A percentile compares a stretch with the other conserved stretches of the same genome.
Conservation (phyloP, 2,797 vertebrate genomes). For the Chaetophractus vellerosus region DNA sequence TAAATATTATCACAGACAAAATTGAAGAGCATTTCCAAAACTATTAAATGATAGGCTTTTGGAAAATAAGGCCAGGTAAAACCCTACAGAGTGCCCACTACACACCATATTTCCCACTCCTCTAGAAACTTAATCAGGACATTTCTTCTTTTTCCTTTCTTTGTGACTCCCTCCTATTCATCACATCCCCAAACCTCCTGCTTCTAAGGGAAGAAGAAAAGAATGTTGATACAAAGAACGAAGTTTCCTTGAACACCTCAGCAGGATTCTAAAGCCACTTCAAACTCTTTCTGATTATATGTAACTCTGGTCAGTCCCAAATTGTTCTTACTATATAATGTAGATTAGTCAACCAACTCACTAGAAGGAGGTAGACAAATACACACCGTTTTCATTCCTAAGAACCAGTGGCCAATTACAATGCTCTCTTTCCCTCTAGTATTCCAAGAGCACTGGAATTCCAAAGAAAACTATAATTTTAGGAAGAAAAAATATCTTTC, state of each 20-base stretch:
- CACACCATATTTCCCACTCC: not conserved
- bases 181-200: not conserved
- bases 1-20: slow-evolving; percentile 30
- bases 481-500: slow-evolving; percentile 61
- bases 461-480: slow-evolving; percentile 73
- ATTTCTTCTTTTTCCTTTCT: not conserved
- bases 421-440: not conserved
- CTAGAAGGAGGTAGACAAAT: not conserved
- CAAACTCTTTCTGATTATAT: not conserved
- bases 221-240: not conserved
- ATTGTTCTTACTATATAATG: slow-evolving; percentile 9
- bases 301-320: not conserved
- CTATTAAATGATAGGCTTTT: not conserved
- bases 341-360: not conserved
- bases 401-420: not conserved
- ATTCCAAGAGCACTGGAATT: slow-evolving; percentile 32
- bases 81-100: too few species aligned
- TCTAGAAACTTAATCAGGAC: not conserved
- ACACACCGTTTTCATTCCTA: not conserved
- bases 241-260: not conserved
- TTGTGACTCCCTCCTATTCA: not conserved
- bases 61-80: not conserved
- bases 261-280: not conserved
- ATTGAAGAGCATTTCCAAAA: not conserved
- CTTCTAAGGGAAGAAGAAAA: not conserved